Percentiles rank a stretch among this genome's conserved stretches.
These are phyloP conservation scores for Temnothorax unifasciatus DNA, from an alignment of 2,888 invertebrate genomes.

Conservation along the genomic window DNA sequence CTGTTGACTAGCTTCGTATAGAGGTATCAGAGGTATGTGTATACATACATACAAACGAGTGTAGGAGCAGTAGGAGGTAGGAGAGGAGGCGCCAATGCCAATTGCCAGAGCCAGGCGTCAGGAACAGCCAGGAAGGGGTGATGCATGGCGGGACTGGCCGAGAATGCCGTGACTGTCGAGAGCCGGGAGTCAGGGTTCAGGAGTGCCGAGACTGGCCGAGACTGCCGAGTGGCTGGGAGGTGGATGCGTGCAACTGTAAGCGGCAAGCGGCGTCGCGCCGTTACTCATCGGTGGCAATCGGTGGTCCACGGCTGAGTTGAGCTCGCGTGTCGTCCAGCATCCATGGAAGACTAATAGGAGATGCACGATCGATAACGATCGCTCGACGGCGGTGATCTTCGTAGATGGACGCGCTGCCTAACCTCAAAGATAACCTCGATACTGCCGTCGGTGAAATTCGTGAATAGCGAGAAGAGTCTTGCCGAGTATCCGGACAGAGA, in stretches of 20 bases:
- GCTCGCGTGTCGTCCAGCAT: constrained; percentile 13
- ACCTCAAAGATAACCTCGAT: constrained; percentile 11
- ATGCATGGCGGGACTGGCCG: too few species aligned
- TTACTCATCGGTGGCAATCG: constrained; percentile 40
- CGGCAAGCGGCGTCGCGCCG: constrained; percentile 6
- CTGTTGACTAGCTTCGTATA: too few species aligned
- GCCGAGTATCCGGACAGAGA: not conserved
- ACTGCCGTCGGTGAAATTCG: not conserved
- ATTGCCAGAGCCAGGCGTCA: too few species aligned
- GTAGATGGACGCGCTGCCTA: constrained; percentile 29
- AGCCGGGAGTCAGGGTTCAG: too few species aligned
- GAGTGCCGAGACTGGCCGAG: too few species aligned
- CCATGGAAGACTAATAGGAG: not conserved
- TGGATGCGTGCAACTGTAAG: not conserved
- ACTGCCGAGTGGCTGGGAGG: not conserved
- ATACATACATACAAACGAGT: too few species aligned
- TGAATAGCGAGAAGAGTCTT: not conserved
- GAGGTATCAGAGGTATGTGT: too few species aligned
- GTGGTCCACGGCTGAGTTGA: constrained; percentile 21
- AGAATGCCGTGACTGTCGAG: too few species aligned
- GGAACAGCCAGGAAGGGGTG: too few species aligned
- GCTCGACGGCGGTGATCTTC: constrained; percentile 13
- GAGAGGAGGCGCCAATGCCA: too few species aligned
- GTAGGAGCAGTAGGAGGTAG: too few species aligned
- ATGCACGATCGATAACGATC: constrained; percentile 45